Evolutionary conservation across 2,888 invertebrate genomes (phyloP).

Genomic region (Drosophila quinaria): DNA sequence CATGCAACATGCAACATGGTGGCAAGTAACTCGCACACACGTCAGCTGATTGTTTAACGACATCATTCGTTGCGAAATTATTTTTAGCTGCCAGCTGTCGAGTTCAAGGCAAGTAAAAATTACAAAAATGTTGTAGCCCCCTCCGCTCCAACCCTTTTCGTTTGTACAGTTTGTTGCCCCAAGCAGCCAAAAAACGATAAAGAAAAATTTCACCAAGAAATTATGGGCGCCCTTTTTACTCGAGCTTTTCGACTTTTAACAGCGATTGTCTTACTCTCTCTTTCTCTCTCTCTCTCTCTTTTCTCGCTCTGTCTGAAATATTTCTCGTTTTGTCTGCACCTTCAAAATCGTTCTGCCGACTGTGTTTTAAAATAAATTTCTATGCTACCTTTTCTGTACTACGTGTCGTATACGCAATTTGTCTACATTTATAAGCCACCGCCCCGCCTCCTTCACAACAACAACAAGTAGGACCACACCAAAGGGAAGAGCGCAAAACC

Average conservation of each 20-base stretch:
- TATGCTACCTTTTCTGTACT: slow-evolving; percentile 55
- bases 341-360: slow-evolving; percentile 32
- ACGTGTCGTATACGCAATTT: slow-evolving; percentile 68
- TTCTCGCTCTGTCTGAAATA: neutral
- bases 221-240: slow-evolving; percentile 36
- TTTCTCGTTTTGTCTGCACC: slow-evolving; percentile 1
- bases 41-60: slow-evolving; percentile 54
- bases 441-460: neutral
- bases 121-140: neutral
- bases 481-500: slow-evolving; percentile 13
- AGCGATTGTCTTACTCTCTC: neutral
- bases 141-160: neutral
- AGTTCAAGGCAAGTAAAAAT: slow-evolving; percentile 26
- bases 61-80: slow-evolving; percentile 51
- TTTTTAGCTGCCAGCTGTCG: slow-evolving; percentile 21
- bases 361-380: slow-evolving; percentile 60
- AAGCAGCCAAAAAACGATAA: neutral
- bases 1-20: slow-evolving; percentile 4
- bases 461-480: slow-evolving; percentile 2
- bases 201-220: slow-evolving; percentile 13
- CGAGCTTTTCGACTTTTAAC: slow-evolving; percentile 23
- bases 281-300: neutral
- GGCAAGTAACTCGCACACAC: slow-evolving; percentile 20
- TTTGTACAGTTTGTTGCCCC: slow-evolving; percentile 15
- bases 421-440: slow-evolving; percentile 52